Evolutionary conservation across 2,797 vertebrate genomes (phyloP), one percentile per base, ranked within the genome.

Genomic region (Melanogrammus aeglefinus): DNA sequence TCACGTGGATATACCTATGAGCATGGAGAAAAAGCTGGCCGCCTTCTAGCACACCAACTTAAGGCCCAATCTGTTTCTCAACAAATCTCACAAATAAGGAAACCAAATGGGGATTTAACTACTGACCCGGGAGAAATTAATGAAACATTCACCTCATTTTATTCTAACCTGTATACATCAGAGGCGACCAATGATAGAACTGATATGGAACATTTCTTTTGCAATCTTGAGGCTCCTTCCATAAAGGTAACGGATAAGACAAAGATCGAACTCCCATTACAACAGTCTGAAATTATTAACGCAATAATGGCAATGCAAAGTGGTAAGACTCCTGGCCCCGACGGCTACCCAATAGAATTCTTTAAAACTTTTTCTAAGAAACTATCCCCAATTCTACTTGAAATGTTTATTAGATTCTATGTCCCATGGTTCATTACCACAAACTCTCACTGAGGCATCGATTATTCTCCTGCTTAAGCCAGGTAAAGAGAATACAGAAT

Each of bases 191-290:
- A 6, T 57, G 51, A 38, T 5, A 9, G 66, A 27, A 78, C 38
- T 57, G 41, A 35, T 1, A 81, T 74, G 75, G 71, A 73, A 38
- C 38, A 76, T 71, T 78, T 79, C 14, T 74, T 74, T 3, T 74
- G 31, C 5, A 29, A 81, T n/a, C 71, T 77, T 1, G n/a, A 51
- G 14, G 14, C 35, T 33, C 38, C 75, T 74, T 76, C 76, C 31
- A 21, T 79, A 77, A 66, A 73, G 0, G 36, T 24, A 72, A 10
- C 1, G 0, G 71, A 82, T 47, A 79, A 7, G 74, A 36, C 44
- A 51, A 31, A 73, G 0, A 81, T 76, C 7, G 70, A 85, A 6
- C 79, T 75, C n/a, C 0, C 79, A 35, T 1, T 79, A 35, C 35
- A 13, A 71, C 29, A 9, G 27, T 9, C 29, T 14, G 73, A 82